Evolutionary conservation across 92 coral and sea anemone species (phyloP).

Genomic region (Isaurus tuberculatus): DNA sequence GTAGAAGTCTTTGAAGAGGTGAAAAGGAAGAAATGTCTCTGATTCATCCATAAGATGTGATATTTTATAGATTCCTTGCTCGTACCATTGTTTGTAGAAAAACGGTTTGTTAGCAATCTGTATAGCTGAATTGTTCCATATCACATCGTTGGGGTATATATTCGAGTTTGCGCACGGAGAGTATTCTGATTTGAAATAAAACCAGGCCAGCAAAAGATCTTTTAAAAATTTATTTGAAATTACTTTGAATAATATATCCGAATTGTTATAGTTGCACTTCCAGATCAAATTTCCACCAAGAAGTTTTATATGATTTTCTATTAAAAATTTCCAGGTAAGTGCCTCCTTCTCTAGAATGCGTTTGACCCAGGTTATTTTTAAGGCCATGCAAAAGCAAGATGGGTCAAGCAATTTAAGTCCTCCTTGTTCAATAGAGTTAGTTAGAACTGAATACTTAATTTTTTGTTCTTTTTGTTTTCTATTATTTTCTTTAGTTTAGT

Average conservation of each 20-base stretch:
- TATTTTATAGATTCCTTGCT: background rate
- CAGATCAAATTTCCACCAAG: slow-evolving; percentile 4
- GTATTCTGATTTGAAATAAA: background rate
- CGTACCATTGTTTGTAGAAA: background rate
- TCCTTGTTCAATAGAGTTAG: background rate
- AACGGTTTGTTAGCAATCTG: background rate
- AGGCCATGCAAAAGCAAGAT: background rate
- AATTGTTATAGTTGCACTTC: background rate
- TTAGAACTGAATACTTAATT: background rate
- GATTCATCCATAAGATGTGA: slow-evolving; percentile 13
- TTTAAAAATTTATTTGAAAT: background rate
- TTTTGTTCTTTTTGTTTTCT: background rate
- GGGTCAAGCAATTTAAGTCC: background rate
- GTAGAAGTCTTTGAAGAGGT: background rate
- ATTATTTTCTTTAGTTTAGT: background rate
- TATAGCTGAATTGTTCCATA: background rate
- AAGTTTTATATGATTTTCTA: slow-evolving; percentile 6
- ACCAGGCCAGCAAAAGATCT: background rate
- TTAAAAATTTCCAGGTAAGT: background rate
- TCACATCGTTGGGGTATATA: background rate
- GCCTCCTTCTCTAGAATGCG: background rate
- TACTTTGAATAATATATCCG: background rate
- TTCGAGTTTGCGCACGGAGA: background rate
- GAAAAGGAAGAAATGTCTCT: background rate
- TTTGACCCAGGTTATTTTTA: slow-evolving; percentile 12